Base-by-base conservation (phyloP, 2,888 invertebrate species). In the Hipparchia sbordonii region DNA sequence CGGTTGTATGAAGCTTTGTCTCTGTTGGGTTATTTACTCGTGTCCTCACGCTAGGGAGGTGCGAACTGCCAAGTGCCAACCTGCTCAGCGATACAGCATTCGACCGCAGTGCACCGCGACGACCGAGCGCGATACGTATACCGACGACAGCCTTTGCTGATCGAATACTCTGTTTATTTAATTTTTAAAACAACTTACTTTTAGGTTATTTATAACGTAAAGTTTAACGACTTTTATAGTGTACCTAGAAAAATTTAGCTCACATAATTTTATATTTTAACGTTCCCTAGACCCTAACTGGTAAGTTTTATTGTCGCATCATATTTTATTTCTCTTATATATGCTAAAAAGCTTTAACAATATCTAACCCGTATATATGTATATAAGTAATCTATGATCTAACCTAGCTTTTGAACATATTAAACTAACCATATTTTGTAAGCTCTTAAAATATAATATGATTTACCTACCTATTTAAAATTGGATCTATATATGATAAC, bases 51-150 rank as follows among this genome's bases (percentile, higher is more conserved):
- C 56, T 78, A 74, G 76, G 76, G 77, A 74, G 68, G 75, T 74
- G 72, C 77, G 76, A 56, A 13, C 7, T 56, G 72, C 78, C 76
- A 56, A 56, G 13, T 56, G 13, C 13, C 13, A 13, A 56, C 56
- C 60, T 33, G 56, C 45, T 9, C 9, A 57, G 48, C 46, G 2
- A 68, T 60, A 33, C 7, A 77, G 78, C 88, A 90, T 89, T 91
- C 92, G 93, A 92, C 92, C 92, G 92, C 91, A 92, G 93, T 93
- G 89, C 90, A 89, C 88, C 87, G 92, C 92, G 88, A 89, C 84
- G 86, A 87, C 79, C 88, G 88, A 89, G 85, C 88, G 88, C 87
- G 86, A 85, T 85, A 83, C 83, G 80, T 80, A 77, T 80, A 78
- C 76, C 90, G 89, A 91, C 92, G 91, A 91, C 92, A 88, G 91